A percentile compares a stretch with the other conserved stretches of the same genome.
phyloP scores from a whole-genome alignment of 1,140 invertebrate genomes.

The Sinella curviseta region DNA sequence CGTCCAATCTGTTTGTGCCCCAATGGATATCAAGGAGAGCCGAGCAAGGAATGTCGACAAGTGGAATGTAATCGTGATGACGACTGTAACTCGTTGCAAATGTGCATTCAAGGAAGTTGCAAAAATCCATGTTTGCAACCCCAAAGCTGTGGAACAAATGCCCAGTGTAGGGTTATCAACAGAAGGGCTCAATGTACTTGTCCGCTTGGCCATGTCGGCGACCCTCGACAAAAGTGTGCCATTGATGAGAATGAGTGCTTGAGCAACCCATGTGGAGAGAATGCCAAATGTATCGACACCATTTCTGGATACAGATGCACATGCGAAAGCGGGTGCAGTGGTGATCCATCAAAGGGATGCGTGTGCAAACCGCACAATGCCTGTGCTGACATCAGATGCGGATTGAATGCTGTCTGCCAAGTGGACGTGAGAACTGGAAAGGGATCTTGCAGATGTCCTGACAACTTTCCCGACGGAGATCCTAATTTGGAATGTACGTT shows the following conservation, averaged over 20 bases:
- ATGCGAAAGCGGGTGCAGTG: conserved; percentile 74
- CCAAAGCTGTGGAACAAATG: conserved; percentile 69
- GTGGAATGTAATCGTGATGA: conserved; percentile 73
- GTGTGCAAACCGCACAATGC: conserved; percentile 67
- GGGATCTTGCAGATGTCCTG: conserved; percentile 78
- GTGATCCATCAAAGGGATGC: conserved; percentile 77
- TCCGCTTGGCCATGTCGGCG: conserved; percentile 79
- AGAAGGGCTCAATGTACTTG: conserved; percentile 77
- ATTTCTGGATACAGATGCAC: conserved; percentile 59
- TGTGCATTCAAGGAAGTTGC: conserved; percentile 67
- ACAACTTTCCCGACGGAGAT: conserved; percentile 77
- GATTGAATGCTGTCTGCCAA: conserved; percentile 77
- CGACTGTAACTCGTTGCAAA: conserved; percentile 77
- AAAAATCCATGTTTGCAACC: conserved; percentile 78
- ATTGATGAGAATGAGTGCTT: conserved; percentile 48
- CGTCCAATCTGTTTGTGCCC: conserved; percentile 81
- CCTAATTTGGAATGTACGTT: conserved; percentile 77
- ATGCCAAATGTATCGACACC: conserved; percentile 22
- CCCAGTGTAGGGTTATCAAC: conserved; percentile 77
- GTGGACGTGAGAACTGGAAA: conserved; percentile 62
- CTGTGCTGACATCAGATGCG: conserved; percentile 73
- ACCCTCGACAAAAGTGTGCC: conserved; percentile 76
- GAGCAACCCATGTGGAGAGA: conserved; percentile 14
- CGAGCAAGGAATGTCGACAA: conserved; percentile 69
- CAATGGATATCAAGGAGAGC: conserved; percentile 69